These are phyloP conservation scores for Acutogordius australiensis DNA, from an alignment of 2,888 invertebrate species.

Conservation along the genomic window DNA sequence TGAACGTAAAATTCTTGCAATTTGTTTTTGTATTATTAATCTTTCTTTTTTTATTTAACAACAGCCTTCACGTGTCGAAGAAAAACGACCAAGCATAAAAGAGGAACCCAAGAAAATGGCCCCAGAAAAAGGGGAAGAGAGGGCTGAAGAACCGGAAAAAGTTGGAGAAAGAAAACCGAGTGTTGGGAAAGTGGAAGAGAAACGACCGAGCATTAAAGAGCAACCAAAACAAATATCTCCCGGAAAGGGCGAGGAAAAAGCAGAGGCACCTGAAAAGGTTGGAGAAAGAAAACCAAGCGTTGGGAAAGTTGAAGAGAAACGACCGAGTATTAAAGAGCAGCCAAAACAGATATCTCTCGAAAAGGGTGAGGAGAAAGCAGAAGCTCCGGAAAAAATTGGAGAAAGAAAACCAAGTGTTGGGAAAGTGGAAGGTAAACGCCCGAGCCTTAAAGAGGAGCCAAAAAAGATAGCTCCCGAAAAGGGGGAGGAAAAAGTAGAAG, in stretches of 20 bases:
- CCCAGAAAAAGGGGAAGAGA: background rate
- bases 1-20: too few species aligned
- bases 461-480: conserved; percentile 4
- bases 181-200: background rate
- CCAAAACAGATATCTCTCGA: background rate
- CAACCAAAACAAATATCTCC: background rate
- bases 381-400: too few species aligned
- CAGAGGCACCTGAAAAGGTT: background rate
- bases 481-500: background rate
- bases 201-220: background rate
- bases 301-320: background rate
- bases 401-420: background rate
- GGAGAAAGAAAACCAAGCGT: background rate
- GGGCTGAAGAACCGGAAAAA: background rate
- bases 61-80: too few species aligned
- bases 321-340: too few species aligned
- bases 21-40: too few species aligned
- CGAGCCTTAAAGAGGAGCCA: background rate
- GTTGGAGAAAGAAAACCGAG: background rate
- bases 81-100: background rate
- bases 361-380: background rate
- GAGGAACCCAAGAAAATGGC: background rate
- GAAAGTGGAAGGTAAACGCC: too few species aligned
- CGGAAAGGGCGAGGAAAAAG: conserved; percentile 4
- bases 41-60: too few species aligned